These are phyloP conservation scores for Mylabris sibirica DNA, from an alignment of 2,888 invertebrate genomes.

Conservation along the genomic window DNA sequence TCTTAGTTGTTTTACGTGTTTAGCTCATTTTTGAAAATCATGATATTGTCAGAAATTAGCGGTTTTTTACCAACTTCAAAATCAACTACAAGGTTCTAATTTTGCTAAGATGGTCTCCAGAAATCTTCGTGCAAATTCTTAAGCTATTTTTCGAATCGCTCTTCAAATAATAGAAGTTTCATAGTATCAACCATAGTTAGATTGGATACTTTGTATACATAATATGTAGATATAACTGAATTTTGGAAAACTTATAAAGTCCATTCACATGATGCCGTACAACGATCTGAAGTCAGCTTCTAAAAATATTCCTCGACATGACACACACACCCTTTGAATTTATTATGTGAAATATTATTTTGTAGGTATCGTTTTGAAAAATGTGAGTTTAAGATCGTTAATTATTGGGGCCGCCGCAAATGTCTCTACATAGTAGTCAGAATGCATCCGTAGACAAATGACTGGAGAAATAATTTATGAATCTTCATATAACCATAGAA, in stretches of 20 bases:
- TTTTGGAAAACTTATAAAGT: not conserved
- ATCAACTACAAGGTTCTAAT: no score
- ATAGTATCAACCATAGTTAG: no score
- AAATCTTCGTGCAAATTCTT: no score
- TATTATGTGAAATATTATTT: constrained; percentile 62
- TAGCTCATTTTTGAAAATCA: no score
- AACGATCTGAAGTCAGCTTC: constrained; percentile 42
- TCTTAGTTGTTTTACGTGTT: no score
- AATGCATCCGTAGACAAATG: constrained; percentile 60
- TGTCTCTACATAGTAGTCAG: constrained; percentile 59
- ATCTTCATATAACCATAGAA: not conserved
- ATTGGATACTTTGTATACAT: no score
- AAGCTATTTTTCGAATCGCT: no score
- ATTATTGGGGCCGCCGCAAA: constrained; percentile 60
- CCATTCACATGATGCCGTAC: not conserved
- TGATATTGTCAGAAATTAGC: no score
- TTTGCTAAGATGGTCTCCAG: no score
- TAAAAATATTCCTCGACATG: constrained; percentile 44
- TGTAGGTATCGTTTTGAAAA: constrained; percentile 58
- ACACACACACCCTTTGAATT: constrained; percentile 57
- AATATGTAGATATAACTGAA: no score
- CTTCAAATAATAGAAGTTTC: no score
- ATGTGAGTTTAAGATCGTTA: constrained; percentile 61
- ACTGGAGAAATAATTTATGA: constrained; percentile 54
- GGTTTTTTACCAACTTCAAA: no score